Base-by-base conservation (phyloP, 1,140 invertebrate genomes). In the Zaprionus taronus region DNA sequence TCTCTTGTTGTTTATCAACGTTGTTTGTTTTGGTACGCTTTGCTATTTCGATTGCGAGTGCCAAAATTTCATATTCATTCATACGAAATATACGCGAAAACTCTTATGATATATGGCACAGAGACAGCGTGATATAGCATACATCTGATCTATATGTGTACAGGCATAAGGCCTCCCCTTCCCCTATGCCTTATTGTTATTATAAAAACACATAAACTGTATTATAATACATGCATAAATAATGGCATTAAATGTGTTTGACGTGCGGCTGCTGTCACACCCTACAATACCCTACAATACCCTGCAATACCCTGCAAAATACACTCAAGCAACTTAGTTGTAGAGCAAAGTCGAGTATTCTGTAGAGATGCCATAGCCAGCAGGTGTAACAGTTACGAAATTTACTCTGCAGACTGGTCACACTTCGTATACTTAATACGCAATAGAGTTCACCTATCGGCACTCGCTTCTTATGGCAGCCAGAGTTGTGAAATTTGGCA, bases 51-150 rank as follows among this genome's bases (percentile, higher is more conserved):
- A 17, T 36, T 26, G 38, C 36, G n/a, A 26, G 24, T 44, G 72
- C 66, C 66, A 79, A 83, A 72, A 76, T 65, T 62, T 74, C 64
- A 77, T 72, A 77, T 84, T 84, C 82, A 84, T 84, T 84, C 82
- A 84, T 85, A 70, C 69, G 24, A 55, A 63, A 69, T 44, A 71
- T 71, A 60, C 61, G 31, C 34, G 44, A 79, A 36, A 38, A 51
- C 62, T 44, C 57, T 69, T 49, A 69, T 49, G 41, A 57, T 74
- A 44, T 49, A 63, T 20, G 5, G 9, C n/a, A 56, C 17, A 58
- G 15, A 36, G 26, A 62, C 36, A 38, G 36, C 64, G 26, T 15
- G 17, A 58, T 49, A 57, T 65, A 55, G 5, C 28, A 31, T 38
- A 69, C 24, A 49, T 51, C 20, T 12, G 11, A 38, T 24, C n/a